Conservation (phyloP, 2,888 invertebrate species). For the Hedya salicella region DNA sequence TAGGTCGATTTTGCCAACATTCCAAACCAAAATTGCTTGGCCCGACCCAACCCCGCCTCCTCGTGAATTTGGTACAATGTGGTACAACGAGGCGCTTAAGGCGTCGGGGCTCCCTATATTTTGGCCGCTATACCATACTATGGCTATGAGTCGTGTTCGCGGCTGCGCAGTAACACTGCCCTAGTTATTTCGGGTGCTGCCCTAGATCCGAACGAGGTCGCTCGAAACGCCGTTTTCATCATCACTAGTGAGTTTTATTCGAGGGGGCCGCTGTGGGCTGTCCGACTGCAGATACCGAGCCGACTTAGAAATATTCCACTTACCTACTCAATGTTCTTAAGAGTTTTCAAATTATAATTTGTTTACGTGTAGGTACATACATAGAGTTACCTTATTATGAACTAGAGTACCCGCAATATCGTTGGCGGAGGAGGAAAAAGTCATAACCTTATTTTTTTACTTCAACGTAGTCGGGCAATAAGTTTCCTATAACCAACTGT, state of each 20-base stretch:
- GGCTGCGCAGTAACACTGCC: slow-evolving; percentile 79
- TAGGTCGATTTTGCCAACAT: slow-evolving; percentile 70
- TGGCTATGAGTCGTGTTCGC: slow-evolving; percentile 71
- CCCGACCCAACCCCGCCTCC: slow-evolving; percentile 48
- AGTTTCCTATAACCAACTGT: no score
- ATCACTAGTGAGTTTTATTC: slow-evolving; percentile 73
- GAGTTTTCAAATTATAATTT: no score
- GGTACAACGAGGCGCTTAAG: neutral
- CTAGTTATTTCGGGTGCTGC: slow-evolving; percentile 82
- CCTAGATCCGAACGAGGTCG: slow-evolving; percentile 80
- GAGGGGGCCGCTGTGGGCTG: slow-evolving; percentile 78
- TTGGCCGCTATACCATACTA: slow-evolving; percentile 57
- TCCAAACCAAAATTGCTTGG: slow-evolving; percentile 52
- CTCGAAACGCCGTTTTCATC: slow-evolving; percentile 76
- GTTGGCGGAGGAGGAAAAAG: no score
- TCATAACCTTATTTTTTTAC: no score
- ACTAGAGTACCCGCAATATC: no score
- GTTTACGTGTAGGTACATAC: no score
- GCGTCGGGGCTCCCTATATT: slow-evolving; percentile 50
- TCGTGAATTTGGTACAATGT: slow-evolving; percentile 8
- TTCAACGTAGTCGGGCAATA: no score
- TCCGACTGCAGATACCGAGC: slow-evolving; percentile 63
- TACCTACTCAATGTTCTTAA: slow-evolving; percentile 46
- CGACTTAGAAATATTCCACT: slow-evolving; percentile 62
- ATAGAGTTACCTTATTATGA: no score